A percentile compares a stretch with the other conserved stretches of the same genome.
phyloP scores from a whole-genome alignment of 2,888 invertebrate species.

The Apotomis turbidana region DNA sequence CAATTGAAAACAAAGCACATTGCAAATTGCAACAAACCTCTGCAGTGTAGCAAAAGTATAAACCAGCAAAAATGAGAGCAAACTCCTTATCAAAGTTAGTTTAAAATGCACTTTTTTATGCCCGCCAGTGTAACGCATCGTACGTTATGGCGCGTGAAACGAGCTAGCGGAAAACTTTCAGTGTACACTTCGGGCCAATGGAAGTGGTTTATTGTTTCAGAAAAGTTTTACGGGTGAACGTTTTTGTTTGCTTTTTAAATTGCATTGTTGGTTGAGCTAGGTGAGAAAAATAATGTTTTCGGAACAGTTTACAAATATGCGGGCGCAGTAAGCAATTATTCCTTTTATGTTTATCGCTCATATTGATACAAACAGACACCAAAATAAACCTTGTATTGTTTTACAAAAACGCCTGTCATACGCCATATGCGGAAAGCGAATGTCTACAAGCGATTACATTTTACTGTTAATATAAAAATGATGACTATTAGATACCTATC shows the following conservation, averaged over 20 bases:
- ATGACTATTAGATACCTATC: no score
- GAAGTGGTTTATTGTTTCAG: slow-evolving; percentile 22
- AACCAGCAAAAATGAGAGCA: slow-evolving; percentile 31
- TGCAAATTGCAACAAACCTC: slow-evolving; percentile 11
- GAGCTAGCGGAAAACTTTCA: slow-evolving; percentile 49
- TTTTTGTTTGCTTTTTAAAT: slow-evolving; percentile 18
- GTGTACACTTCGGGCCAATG: slow-evolving; percentile 37
- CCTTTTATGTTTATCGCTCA: background rate
- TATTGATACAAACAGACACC: no score
- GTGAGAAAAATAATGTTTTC: slow-evolving; percentile 15
- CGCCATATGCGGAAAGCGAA: no score
- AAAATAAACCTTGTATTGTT: no score
- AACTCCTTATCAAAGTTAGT: slow-evolving; percentile 41
- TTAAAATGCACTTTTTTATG: slow-evolving; percentile 41
- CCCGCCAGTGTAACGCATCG: slow-evolving; percentile 45
- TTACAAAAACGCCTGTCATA: no score
- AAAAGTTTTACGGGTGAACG: slow-evolving; percentile 16
- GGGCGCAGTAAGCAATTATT: background rate
- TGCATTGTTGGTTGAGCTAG: slow-evolving; percentile 11
- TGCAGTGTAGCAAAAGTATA: slow-evolving; percentile 26
- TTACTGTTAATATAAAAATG: no score
- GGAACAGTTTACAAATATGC: background rate
- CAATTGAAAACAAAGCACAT: slow-evolving; percentile 16
- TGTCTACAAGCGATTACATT: no score
- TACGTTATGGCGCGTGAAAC: slow-evolving; percentile 67